phyloP scores from a whole-genome alignment of 2,113 vertebrate species.

The Aptenodytes forsteri region DNA sequence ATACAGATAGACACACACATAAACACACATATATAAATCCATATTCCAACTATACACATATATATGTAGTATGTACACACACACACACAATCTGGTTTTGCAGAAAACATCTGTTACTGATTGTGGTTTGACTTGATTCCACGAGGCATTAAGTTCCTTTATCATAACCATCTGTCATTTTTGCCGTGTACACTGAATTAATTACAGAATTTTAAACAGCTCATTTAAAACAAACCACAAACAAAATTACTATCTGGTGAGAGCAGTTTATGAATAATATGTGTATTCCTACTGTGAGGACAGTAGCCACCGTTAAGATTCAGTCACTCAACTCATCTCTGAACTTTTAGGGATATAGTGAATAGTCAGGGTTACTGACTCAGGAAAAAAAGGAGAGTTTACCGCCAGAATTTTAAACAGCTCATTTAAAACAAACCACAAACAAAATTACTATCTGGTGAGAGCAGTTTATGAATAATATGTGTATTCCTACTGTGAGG shows the following conservation, averaged over 20 bases:
- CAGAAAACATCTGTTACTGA: slow-evolving; percentile 53
- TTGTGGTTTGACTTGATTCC: slow-evolving; percentile 50
- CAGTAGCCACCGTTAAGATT: slow-evolving; percentile 17
- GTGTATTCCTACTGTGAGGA: slow-evolving; percentile 23
- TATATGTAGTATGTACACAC: background rate
- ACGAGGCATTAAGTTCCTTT: slow-evolving; percentile 40
- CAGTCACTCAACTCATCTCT: background rate
- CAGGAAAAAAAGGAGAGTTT: no score
- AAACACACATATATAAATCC: background rate
- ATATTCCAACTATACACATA: background rate
- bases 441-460: slow-evolving; percentile 45
- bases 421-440: slow-evolving; percentile 52
- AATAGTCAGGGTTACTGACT: no score
- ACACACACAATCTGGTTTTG: slow-evolving; percentile 4
- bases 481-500: slow-evolving; percentile 17
- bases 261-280: slow-evolving; percentile 24
- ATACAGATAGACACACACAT: background rate
- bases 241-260: slow-evolving; percentile 44
- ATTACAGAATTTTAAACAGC: slow-evolving; percentile 65
- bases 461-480: slow-evolving; percentile 31
- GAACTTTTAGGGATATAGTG: background rate
- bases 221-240: slow-evolving; percentile 56
- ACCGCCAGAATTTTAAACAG: slow-evolving; percentile 62
- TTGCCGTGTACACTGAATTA: slow-evolving; percentile 49
- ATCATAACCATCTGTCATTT: slow-evolving; percentile 70